Evolutionary conservation across 2,888 invertebrate species (phyloP), one percentile per base, ranked within the genome.

Genomic region (Corbicula japonica): DNA sequence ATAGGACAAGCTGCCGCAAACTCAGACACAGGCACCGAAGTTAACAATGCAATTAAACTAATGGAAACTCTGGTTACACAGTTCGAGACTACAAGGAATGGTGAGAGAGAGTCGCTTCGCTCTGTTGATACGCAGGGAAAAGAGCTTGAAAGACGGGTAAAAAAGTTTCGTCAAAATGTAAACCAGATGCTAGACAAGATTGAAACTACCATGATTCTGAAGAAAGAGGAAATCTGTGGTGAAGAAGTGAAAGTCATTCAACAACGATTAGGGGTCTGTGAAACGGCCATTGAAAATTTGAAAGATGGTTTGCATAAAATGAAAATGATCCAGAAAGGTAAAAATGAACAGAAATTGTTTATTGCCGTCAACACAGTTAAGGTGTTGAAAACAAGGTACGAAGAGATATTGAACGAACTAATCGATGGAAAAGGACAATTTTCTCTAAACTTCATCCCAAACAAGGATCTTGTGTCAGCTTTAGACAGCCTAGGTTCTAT

Each of bases 401-500:
- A 70, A 52, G 68, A 65, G 23, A 76, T 78, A 10, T 58, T 68
- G n/a, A 30, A 68, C 1, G 82, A 82, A 34, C 44, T 82, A 3
- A 30, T 60, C 10, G 73, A 76, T 6, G 74, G 71, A 15, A 63
- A 73, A 23, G 74, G 73, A 23, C 54, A 46, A 23, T 82, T 78
- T 34, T 34, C 73, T 26, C 38, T 79, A 2, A 78, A 72, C 18
- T 82, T 76, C 56, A 30, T 73, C 21, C 78, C 78, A 15, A 82
- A 78, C 26, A 48, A 69, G 6, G 74, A 76, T 28, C 44, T 78
- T n/a, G 54, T 65, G 0, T 38, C 30, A 50, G 70, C 73, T 4
- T 23, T 78, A 8, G 76, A 82, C n/a, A 77, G 77, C 35, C 34
- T 82, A 12, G 82, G 82, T 35, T 76, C 82, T 10, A 60, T 82